Percentiles rank a stretch among this genome's conserved stretches.
Conservation (phyloP, 1,140 invertebrate genomes). For the Phymorhynchus buccinoides region DNA sequence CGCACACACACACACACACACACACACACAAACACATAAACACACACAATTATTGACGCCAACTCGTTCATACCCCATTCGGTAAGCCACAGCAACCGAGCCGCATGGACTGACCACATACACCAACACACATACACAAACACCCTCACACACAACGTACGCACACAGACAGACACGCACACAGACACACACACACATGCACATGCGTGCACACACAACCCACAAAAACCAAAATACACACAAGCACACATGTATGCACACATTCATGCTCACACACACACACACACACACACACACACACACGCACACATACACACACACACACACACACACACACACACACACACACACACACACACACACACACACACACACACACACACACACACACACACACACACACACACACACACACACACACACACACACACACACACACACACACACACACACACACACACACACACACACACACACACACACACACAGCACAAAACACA, state of each 20-base stretch:
- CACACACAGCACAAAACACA: no score
- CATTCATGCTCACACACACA: conserved; percentile 15
- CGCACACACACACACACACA: background rate
- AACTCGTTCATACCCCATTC: background rate
- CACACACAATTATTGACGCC: background rate
- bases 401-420: no score
- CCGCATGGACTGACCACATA: no score
- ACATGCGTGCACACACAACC: background rate
- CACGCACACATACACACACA: background rate
- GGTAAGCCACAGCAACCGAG: no score
- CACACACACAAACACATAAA: background rate
- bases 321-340: background rate
- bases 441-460: no score
- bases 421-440: no score
- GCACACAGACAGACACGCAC: background rate
- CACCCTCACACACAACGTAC: background rate
- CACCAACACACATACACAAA: no score
- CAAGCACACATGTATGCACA: background rate
- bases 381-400: no score
- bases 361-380: background rate
- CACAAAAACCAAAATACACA: background rate
- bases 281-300: conserved; percentile 7
- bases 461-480: no score
- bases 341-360: no score
- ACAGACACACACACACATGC: background rate